Evolutionary conservation across 2,888 invertebrate genomes (phyloP).

Genomic region (Gastrophysa polygoni): DNA sequence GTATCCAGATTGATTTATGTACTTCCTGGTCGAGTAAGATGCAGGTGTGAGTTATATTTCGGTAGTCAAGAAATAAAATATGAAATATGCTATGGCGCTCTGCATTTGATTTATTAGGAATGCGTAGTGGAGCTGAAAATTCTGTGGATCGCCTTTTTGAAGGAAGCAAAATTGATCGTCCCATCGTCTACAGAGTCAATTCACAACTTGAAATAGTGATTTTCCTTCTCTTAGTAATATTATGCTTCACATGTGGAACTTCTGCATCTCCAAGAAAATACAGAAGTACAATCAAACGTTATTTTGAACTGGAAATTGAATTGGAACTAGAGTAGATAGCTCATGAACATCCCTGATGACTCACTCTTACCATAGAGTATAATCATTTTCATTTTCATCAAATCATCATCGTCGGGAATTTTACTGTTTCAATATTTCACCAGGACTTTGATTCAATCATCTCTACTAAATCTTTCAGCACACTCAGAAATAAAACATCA

Average conservation of each 20-base stretch:
- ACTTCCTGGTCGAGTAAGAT: constrained; percentile 43
- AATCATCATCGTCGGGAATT: background rate
- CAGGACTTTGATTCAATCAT: constrained; percentile 27
- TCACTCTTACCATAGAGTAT: too few species aligned
- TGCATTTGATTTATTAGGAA: constrained; percentile 56
- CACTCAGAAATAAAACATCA: constrained; percentile 28
- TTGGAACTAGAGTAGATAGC: too few species aligned
- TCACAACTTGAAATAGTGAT: too few species aligned
- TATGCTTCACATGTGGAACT: too few species aligned
- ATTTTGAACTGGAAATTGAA: too few species aligned
- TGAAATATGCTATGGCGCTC: constrained; percentile 52
- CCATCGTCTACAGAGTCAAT: too few species aligned
- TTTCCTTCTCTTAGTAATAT: too few species aligned
- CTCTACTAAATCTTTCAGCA: constrained; percentile 32
- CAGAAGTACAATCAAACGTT: too few species aligned
- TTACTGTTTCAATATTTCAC: constrained; percentile 26
- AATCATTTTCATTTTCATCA: background rate
- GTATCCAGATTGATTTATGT: constrained; percentile 32
- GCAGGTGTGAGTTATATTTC: constrained; percentile 54
- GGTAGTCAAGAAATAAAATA: constrained; percentile 53
- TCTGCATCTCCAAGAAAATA: too few species aligned
- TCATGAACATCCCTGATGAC: too few species aligned
- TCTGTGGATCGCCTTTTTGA: constrained; percentile 42
- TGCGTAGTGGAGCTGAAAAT: constrained; percentile 55
- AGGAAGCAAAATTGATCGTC: too few species aligned